These are phyloP conservation scores for Promerops cafer DNA, from an alignment of 2,113 vertebrate species.

Conservation along the genomic window DNA sequence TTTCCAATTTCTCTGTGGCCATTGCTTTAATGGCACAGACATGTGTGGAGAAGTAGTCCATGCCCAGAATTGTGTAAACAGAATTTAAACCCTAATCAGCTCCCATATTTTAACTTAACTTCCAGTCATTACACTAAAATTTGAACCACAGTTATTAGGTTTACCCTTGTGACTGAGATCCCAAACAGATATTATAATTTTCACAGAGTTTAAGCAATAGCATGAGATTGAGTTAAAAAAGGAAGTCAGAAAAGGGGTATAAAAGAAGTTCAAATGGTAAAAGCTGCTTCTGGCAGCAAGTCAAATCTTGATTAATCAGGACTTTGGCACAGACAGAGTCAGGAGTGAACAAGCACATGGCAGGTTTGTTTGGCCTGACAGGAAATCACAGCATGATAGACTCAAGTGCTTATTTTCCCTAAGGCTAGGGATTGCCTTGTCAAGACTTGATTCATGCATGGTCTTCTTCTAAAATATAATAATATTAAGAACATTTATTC, in stretches of 20 bases:
- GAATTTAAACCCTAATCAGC: neutral
- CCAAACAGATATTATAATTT: neutral
- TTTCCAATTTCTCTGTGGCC: neutral
- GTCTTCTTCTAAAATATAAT: neutral
- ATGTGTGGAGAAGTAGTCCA: neutral
- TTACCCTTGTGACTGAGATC: neutral
- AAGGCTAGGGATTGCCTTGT: neutral
- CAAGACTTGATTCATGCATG: neutral
- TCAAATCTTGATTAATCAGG: neutral
- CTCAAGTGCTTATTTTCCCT: neutral
- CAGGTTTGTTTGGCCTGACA: neutral
- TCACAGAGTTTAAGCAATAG: neutral
- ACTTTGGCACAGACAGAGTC: neutral
- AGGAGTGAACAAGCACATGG: neutral
- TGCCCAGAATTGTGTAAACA: neutral
- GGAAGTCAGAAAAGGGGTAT: accelerated
- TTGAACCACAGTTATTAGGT: neutral
- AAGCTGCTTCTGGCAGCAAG: neutral
- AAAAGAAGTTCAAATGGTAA: neutral
- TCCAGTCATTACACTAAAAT: neutral
- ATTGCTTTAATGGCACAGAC: accelerated
- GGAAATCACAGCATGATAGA: neutral
- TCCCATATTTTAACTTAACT: neutral
- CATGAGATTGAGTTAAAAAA: neutral
- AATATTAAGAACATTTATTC: neutral